These are phyloP conservation scores for Cacatua alba DNA, from an alignment of 2,113 vertebrate genomes.

Conservation along the genomic window DNA sequence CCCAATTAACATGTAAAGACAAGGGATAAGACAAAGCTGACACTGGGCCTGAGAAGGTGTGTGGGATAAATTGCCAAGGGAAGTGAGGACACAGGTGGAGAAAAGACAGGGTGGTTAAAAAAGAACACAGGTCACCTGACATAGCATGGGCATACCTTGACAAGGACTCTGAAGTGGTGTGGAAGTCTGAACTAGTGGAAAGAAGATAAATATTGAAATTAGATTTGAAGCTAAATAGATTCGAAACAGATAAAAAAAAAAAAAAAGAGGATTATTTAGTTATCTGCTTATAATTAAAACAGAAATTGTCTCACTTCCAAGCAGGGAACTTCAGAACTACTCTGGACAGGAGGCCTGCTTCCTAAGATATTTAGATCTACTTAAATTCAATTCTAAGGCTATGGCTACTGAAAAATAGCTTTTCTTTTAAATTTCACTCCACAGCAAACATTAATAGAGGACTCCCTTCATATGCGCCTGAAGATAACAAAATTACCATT, in stretches of 20 bases:
- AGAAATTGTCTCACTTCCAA: not conserved
- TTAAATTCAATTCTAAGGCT: not conserved
- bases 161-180: not conserved
- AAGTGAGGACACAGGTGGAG: not conserved
- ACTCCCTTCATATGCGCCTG: not conserved
- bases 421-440: not conserved
- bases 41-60: fast-evolving
- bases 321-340: not conserved
- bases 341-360: not conserved
- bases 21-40: not conserved
- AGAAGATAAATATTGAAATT: not conserved
- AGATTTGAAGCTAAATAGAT: not conserved
- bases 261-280: not conserved
- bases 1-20: not conserved
- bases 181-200: not conserved
- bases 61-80: not conserved
- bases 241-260: not conserved
- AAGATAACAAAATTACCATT: not conserved
- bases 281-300: not conserved
- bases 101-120: not conserved
- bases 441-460: not conserved
- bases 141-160: not conserved
- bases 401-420: not conserved
- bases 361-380: not conserved
- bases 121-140: not conserved